Evolutionary conservation across 2,113 vertebrate species (phyloP).

Genomic region (Lycaon pictus): DNA sequence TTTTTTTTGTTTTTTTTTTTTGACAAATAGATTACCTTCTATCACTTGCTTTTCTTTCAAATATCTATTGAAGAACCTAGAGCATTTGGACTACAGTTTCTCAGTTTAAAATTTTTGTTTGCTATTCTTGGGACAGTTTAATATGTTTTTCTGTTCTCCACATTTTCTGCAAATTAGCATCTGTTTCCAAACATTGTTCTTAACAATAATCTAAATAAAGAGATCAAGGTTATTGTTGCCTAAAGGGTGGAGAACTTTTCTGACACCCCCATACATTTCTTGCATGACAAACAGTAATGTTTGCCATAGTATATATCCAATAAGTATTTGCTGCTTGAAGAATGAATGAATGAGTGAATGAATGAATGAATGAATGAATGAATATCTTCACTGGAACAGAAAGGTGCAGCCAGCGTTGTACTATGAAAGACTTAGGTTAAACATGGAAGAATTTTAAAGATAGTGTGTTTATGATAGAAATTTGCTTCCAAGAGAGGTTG

Average conservation of each 20-base stretch:
- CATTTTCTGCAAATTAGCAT: neutral
- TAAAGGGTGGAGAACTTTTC: neutral
- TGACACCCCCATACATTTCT: neutral
- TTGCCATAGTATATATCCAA: neutral
- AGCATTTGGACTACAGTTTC: neutral
- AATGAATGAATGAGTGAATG: neutral
- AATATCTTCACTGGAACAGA: conserved; percentile 1
- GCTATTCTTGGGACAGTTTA: neutral
- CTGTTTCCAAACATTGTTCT: neutral
- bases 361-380: neutral
- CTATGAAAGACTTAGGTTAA: conserved; percentile 11
- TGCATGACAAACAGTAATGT: neutral
- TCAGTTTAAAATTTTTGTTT: neutral
- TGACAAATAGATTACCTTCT: neutral
- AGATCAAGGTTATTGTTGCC: neutral
- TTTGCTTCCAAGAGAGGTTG: conserved; percentile 52
- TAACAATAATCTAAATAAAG: conserved; percentile 2
- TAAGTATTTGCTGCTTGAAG: neutral
- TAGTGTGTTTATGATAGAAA: conserved; percentile 66
- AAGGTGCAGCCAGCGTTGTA: neutral
- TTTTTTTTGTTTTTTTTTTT: neutral
- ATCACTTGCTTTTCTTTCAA: neutral
- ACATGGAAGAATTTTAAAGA: conserved; percentile 61
- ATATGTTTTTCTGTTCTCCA: neutral
- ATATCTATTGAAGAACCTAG: neutral